Percentiles rank a stretch among this genome's conserved stretches.
Evolutionary conservation across 2,888 invertebrate species (phyloP).

Genomic region (Stenotaenia linearis): DNA sequence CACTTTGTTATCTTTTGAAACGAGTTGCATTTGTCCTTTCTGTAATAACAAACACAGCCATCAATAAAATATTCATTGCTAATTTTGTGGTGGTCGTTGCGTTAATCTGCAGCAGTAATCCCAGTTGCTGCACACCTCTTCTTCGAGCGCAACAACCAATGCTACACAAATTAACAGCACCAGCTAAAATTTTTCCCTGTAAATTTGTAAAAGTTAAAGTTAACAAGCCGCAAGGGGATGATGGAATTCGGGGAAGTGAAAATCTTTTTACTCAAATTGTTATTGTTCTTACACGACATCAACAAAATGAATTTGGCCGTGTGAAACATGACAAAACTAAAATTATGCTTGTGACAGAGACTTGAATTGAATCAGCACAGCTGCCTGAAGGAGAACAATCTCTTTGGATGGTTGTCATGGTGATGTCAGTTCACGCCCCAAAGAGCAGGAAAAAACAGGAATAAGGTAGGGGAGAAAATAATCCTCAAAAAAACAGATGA

Average conservation of each 20-base stretch:
- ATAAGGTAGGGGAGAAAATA: background rate
- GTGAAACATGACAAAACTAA: background rate
- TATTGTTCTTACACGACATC: background rate
- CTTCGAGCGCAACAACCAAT: background rate
- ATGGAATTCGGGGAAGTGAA: background rate
- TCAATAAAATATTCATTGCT: background rate
- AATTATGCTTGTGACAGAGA: background rate
- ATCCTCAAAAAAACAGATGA: background rate
- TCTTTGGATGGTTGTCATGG: conserved; percentile 19
- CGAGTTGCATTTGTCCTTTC: background rate
- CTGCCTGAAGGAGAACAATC: conserved; percentile 4
- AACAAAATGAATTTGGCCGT: background rate
- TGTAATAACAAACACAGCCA: background rate
- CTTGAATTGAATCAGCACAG: background rate
- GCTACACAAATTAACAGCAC: background rate
- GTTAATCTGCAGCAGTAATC: background rate
- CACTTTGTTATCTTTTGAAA: background rate
- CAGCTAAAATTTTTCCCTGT: background rate
- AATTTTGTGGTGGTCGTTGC: background rate
- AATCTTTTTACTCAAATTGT: background rate
- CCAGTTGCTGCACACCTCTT: background rate
- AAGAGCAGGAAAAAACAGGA: background rate
- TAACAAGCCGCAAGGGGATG: background rate
- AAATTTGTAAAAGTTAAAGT: background rate
- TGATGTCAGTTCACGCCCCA: conserved; percentile 1